phyloP scores from a whole-genome alignment of 2,888 invertebrate genomes.

The Sylvicola cinctus region DNA sequence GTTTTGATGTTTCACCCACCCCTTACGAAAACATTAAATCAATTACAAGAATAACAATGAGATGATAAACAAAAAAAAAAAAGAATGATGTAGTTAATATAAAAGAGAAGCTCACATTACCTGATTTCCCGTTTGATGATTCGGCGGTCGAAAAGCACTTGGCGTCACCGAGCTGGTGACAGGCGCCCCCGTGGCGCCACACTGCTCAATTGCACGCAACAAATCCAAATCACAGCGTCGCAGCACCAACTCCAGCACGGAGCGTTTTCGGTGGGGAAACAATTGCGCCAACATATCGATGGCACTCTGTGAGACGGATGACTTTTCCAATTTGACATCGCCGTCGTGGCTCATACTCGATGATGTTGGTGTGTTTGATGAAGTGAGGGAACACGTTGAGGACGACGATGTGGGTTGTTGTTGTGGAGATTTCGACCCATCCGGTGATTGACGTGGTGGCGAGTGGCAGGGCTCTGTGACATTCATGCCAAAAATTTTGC shows the following conservation, averaged over 20 bases:
- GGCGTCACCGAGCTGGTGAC: slow-evolving; percentile 2
- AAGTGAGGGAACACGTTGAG: slow-evolving; percentile 4
- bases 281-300: slow-evolving; percentile 70
- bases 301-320: slow-evolving; percentile 44
- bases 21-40: no score
- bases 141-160: slow-evolving; percentile 11
- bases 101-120: neutral
- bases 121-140: slow-evolving; percentile 9
- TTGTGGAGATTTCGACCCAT: slow-evolving; percentile 2
- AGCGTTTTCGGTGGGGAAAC: slow-evolving; percentile 75
- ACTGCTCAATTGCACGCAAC: slow-evolving; percentile 31
- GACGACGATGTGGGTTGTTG: slow-evolving; percentile 6
- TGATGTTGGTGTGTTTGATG: slow-evolving; percentile 6
- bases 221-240: slow-evolving; percentile 83
- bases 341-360: slow-evolving; percentile 7
- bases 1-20: no score
- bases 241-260: slow-evolving; percentile 76
- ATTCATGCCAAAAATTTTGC: slow-evolving; percentile 76
- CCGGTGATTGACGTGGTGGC: slow-evolving; percentile 18
- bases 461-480: slow-evolving; percentile 53
- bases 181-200: slow-evolving; percentile 10
- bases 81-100: no score
- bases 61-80: neutral
- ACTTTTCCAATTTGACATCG: slow-evolving; percentile 10
- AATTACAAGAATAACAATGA: slow-evolving; percentile 3